A percentile compares a stretch with the other conserved stretches of the same genome.
Evolutionary conservation across 2,888 invertebrate species (phyloP).

Genomic region (Pycnomerus fuliginosus): DNA sequence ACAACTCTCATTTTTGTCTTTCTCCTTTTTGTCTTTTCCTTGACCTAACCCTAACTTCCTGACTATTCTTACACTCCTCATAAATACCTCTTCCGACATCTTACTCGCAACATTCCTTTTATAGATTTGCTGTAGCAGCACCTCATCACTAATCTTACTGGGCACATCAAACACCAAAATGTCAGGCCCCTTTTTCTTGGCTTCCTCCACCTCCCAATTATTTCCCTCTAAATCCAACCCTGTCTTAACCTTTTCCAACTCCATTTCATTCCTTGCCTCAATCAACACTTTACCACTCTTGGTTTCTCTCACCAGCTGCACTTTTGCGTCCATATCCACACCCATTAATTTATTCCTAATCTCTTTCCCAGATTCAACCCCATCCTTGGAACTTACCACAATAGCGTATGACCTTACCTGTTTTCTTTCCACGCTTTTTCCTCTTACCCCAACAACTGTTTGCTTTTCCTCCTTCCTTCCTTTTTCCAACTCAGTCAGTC

Average conservation of each 20-base stretch:
- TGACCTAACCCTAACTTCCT: neutral
- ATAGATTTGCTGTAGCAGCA: neutral
- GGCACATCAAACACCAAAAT: neutral
- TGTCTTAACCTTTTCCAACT: neutral
- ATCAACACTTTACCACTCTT: neutral
- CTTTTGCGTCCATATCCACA: too few species aligned
- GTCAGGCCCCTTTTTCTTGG: neutral
- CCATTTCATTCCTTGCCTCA: neutral
- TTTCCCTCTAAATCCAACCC: neutral
- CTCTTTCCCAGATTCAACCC: neutral
- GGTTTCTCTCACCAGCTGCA: neutral
- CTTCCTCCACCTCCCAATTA: neutral
- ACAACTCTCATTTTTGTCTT: too few species aligned
- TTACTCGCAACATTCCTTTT: neutral
- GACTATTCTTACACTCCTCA: neutral
- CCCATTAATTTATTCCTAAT: neutral
- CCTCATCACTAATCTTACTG: neutral
- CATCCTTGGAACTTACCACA: neutral
- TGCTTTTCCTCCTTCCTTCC: too few species aligned
- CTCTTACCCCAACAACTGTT: too few species aligned
- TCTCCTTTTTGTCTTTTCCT: neutral
- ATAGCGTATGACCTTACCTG: too few species aligned
- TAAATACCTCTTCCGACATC: neutral
- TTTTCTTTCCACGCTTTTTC: too few species aligned
- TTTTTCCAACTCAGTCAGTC: too few species aligned